Evolutionary conservation across 2,113 vertebrate genomes (phyloP).

Genomic region (Thermophis baileyi): DNA sequence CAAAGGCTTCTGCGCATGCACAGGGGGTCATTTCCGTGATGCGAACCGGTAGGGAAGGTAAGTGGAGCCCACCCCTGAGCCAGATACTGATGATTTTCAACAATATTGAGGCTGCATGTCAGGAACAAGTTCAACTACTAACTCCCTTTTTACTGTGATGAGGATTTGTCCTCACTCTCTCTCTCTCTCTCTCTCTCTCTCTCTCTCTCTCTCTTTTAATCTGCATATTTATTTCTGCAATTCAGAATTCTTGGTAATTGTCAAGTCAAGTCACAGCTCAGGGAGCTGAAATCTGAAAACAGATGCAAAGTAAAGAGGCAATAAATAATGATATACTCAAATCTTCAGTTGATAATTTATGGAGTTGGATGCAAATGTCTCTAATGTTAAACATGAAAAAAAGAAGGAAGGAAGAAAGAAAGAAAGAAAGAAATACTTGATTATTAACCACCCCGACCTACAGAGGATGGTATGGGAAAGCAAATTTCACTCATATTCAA

Average conservation of each 20-base stretch:
- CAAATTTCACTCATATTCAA: not conserved
- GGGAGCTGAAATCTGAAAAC: constrained; percentile 18
- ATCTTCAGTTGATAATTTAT: constrained; percentile 19
- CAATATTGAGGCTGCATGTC: not conserved
- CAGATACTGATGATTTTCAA: not conserved
- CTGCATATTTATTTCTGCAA: constrained; percentile 12
- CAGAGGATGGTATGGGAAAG: not conserved
- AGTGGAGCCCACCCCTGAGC: too few relatives aligned
- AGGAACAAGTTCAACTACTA: not conserved
- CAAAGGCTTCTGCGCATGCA: too few relatives aligned
- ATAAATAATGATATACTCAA: constrained; percentile 30
- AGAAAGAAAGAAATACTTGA: not conserved
- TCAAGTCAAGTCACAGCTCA: constrained; percentile 25
- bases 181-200: too few relatives aligned
- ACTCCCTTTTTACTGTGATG: not conserved
- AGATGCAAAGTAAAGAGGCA: constrained; percentile 25
- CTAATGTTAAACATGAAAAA: not conserved
- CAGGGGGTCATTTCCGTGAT: too few relatives aligned
- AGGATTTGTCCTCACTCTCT: not conserved
- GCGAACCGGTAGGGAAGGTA: too few relatives aligned
- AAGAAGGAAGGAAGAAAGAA: fast-evolving
- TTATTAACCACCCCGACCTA: not conserved
- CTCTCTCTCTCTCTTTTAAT: not conserved
- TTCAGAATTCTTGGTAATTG: not conserved
- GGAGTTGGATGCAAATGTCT: constrained; percentile 5